phyloP scores from a whole-genome alignment of 2,888 invertebrate genomes.

The Sminthurides aquaticus region DNA sequence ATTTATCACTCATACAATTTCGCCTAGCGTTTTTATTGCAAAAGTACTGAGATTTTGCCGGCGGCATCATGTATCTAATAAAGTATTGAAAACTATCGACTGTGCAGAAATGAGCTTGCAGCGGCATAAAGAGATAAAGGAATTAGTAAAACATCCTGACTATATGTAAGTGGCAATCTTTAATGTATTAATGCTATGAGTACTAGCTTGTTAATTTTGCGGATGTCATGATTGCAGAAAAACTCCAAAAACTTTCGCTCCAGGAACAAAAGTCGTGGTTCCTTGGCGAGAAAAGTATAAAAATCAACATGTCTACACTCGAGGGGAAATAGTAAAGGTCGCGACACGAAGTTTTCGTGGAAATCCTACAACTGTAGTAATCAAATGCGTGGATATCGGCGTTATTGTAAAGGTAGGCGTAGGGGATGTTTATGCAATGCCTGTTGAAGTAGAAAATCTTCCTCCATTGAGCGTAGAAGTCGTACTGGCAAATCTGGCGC shows the following conservation, averaged over 20 bases:
- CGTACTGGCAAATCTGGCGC: slow-evolving; percentile 11
- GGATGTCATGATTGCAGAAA: neutral
- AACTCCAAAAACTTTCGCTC: neutral
- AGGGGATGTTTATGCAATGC: slow-evolving; percentile 10
- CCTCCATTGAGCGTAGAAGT: slow-evolving; percentile 12
- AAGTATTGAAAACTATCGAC: slow-evolving; percentile 1
- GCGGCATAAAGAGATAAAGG: slow-evolving; percentile 5
- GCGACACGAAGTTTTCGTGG: slow-evolving; percentile 7
- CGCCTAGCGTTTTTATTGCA: slow-evolving; percentile 15
- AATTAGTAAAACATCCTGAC: neutral
- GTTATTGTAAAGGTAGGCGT: slow-evolving; percentile 1
- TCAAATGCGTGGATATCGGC: slow-evolving; percentile 18
- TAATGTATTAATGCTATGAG: neutral
- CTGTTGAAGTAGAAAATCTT: slow-evolving; percentile 11
- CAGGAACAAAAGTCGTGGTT: slow-evolving; percentile 17
- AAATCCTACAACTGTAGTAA: neutral
- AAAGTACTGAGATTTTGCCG: slow-evolving; percentile 14
- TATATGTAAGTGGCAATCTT: neutral
- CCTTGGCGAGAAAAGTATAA: slow-evolving; percentile 15
- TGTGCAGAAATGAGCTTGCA: slow-evolving; percentile 1
- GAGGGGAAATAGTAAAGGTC: slow-evolving; percentile 13
- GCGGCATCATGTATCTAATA: slow-evolving; percentile 14
- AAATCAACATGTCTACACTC: slow-evolving; percentile 7
- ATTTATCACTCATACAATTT: slow-evolving; percentile 9
- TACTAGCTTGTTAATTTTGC: neutral